Evolutionary conservation across 1,140 invertebrate genomes (phyloP), one percentile per base, ranked within the genome.

Genomic region (Belonocnema kinseyi): DNA sequence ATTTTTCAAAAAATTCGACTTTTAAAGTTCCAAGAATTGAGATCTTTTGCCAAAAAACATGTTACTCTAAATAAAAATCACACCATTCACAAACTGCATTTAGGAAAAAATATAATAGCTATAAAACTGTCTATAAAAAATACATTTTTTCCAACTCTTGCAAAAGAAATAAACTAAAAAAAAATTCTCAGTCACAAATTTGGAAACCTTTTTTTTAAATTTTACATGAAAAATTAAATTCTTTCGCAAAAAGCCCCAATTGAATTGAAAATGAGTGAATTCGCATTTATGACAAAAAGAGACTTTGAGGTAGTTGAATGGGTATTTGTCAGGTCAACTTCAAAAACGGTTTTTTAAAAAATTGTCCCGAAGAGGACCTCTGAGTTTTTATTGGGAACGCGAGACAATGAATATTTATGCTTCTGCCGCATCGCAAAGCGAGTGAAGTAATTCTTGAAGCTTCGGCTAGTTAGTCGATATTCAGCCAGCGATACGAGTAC

Each of bases 321-420:
- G 33, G 46, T 66, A 66, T 66, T 66, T 66, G 26, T 16, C 16
- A 66, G 14, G 61, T 56, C 13, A 66, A 40, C 61, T 46, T 66
- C 13, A 66, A 66, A 66, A 66, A 13, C 26, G 33, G 33, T 40
- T 66, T 66, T 66, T 66, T 66, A 40, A 40, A 40, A 66, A 66
- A 66, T 16, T 66, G 61, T 66, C 61, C 61, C 46, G 40, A 16
- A 66, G 33, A 66, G 61, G 61, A 66, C 61, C 26, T 66, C 33
- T 7, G 40, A 26, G 61, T 66, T 66, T 66, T 66, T 66, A 66
- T 66, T 40, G 61, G 40, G 61, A 66, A 33, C 61, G 26, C 14
- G 61, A 66, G 61, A 66, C 61, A 66, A 66, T 66, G 61, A 66
- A 66, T 66, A 66, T 66, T 66, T 66, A 66, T 66, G 61, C n/a